A percentile compares a stretch with the other conserved stretches of the same genome.
Conservation (phyloP, 2,113 vertebrate genomes). For the Cryptotis parvus region DNA sequence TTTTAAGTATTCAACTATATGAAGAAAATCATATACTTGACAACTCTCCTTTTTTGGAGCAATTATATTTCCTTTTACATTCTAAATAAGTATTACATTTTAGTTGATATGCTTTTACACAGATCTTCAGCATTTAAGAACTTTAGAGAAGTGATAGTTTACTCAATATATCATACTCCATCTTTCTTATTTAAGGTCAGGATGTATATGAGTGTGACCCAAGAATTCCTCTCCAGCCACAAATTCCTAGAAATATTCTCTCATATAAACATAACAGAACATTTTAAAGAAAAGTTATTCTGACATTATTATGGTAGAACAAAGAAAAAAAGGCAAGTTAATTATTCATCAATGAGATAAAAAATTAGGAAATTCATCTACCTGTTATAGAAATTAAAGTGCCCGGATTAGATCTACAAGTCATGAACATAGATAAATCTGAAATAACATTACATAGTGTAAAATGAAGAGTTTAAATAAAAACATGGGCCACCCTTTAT, state of each 20-base stretch:
- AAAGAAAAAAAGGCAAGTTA: neutral
- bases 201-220: neutral
- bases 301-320: neutral
- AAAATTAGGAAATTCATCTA: neutral
- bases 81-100: neutral
- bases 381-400: neutral
- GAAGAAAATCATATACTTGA: neutral
- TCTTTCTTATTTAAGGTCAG: neutral
- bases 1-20: constrained; percentile 18
- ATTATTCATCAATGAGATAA: neutral
- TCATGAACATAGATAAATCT: neutral
- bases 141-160: neutral
- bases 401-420: neutral
- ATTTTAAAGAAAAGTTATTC: constrained; percentile 25
- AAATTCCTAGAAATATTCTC: constrained; percentile 29
- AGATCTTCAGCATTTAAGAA: neutral
- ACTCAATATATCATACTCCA: neutral
- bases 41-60: neutral
- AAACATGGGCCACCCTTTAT: neutral
- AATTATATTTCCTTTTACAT: neutral
- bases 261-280: neutral
- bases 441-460: neutral
- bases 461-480: neutral
- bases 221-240: neutral
- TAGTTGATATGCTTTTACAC: neutral